Percentiles rank a stretch among this genome's conserved stretches.
These are phyloP conservation scores for Stichopus chloronotus DNA, from an alignment of 35 echinoderm and acorn worm species.

Conservation along the genomic window DNA sequence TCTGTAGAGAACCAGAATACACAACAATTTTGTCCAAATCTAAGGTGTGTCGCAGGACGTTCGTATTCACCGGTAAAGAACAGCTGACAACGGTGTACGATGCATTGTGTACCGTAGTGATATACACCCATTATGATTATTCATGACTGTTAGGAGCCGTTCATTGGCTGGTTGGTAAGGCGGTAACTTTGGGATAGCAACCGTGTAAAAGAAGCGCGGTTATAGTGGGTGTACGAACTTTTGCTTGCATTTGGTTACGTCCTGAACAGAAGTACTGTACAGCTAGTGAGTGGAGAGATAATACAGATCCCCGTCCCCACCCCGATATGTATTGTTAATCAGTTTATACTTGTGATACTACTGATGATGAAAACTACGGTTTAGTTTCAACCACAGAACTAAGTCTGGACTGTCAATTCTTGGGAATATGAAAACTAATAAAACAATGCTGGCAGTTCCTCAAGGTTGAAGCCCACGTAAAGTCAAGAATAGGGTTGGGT, in stretches of 20 bases:
- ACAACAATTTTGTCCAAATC: slow-evolving; percentile 10
- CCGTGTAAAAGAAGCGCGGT: neutral
- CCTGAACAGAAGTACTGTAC: neutral
- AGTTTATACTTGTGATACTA: too few species aligned
- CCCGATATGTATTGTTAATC: too few species aligned
- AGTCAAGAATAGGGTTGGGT: too few species aligned
- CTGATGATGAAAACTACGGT: too few species aligned
- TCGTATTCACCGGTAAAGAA: slow-evolving; percentile 49
- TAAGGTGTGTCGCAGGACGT: slow-evolving; percentile 56
- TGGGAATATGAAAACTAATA: too few species aligned
- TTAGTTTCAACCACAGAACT: too few species aligned
- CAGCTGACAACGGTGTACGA: slow-evolving; percentile 41
- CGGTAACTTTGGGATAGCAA: neutral
- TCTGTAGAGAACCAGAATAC: neutral
- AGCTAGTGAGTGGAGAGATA: too few species aligned
- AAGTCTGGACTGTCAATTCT: too few species aligned
- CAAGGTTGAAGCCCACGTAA: too few species aligned
- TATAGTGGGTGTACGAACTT: too few species aligned
- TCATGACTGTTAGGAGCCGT: neutral
- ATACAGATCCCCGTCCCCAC: too few species aligned
- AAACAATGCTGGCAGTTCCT: too few species aligned
- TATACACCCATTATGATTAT: slow-evolving; percentile 43
- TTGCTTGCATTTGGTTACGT: neutral
- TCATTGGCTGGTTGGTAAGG: slow-evolving; percentile 10
- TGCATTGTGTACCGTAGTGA: slow-evolving; percentile 41